These are phyloP conservation scores for Tragelaphus buxtoni DNA, from an alignment of 2,113 vertebrate genomes.

Conservation along the genomic window DNA sequence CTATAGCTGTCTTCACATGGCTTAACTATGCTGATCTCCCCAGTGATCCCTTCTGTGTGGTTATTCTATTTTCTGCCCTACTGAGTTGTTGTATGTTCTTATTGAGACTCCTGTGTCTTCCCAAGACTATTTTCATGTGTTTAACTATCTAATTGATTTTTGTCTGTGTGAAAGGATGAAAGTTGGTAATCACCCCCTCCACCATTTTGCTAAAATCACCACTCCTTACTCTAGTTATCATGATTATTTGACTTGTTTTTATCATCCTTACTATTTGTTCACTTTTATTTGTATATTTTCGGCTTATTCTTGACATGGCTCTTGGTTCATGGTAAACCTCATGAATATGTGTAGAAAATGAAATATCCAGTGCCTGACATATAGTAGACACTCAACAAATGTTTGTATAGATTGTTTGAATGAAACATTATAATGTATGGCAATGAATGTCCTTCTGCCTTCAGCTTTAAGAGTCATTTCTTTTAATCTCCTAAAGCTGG, in stretches of 20 bases:
- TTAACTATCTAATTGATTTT: not conserved
- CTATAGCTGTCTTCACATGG: not conserved
- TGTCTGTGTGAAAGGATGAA: not conserved
- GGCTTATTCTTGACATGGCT: not conserved
- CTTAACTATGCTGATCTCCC: not conserved
- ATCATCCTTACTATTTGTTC: not conserved
- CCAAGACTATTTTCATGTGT: not conserved
- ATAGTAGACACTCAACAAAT: not conserved
- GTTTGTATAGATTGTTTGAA: not conserved
- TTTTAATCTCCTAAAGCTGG: conserved; percentile 53
- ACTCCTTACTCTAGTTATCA: not conserved
- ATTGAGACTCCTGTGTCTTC: not conserved
- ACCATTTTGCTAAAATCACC: not conserved
- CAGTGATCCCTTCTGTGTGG: not conserved
- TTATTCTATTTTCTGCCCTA: not conserved
- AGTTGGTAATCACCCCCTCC: not conserved
- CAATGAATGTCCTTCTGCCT: conserved; percentile 6
- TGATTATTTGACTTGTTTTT: not conserved
- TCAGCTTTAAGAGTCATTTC: conserved; percentile 2
- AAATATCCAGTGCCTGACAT: not conserved
- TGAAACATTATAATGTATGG: conserved; percentile 30
- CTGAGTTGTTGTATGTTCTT: not conserved
- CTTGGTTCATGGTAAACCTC: not conserved
- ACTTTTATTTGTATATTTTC: not conserved
- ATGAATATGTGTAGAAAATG: not conserved